phyloP scores from a whole-genome alignment of 2,797 vertebrate genomes.

The Danio kyathit region DNA sequence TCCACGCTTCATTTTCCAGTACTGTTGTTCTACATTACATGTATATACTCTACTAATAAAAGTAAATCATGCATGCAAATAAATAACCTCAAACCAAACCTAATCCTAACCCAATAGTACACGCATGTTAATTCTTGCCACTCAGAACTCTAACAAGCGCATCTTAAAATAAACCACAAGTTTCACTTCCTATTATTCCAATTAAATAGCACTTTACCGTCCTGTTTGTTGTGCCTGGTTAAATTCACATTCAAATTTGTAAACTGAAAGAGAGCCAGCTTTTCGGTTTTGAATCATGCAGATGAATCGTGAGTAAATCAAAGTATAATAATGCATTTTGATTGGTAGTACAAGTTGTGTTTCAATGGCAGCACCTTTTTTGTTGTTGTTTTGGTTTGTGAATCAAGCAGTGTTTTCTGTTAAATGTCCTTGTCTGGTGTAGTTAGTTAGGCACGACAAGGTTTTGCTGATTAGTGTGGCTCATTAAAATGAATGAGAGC shows the following conservation, averaged over 20 bases:
- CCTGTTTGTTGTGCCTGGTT: too few species aligned
- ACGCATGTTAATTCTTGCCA: too few species aligned
- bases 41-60: too few species aligned
- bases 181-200: neutral
- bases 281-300: neutral
- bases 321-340: neutral
- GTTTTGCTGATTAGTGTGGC: neutral
- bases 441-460: neutral
- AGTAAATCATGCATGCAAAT: too few species aligned
- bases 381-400: slow-evolving; percentile 4
- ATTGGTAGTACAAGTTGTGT: neutral
- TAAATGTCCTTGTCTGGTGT: slow-evolving; percentile 5
- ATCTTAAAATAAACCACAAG: too few species aligned
- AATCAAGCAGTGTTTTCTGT: slow-evolving; percentile 16
- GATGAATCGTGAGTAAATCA: neutral
- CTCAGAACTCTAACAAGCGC: too few species aligned
- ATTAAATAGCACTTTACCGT: neutral
- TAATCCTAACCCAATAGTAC: too few species aligned
- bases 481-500: slow-evolving; percentile 25
- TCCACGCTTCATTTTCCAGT: too few species aligned
- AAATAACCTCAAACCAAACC: too few species aligned
- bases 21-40: too few species aligned
- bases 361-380: neutral
- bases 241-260: neutral
- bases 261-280: neutral